Conservation (phyloP, 2,113 vertebrate genomes). For the Lycaon pictus region DNA sequence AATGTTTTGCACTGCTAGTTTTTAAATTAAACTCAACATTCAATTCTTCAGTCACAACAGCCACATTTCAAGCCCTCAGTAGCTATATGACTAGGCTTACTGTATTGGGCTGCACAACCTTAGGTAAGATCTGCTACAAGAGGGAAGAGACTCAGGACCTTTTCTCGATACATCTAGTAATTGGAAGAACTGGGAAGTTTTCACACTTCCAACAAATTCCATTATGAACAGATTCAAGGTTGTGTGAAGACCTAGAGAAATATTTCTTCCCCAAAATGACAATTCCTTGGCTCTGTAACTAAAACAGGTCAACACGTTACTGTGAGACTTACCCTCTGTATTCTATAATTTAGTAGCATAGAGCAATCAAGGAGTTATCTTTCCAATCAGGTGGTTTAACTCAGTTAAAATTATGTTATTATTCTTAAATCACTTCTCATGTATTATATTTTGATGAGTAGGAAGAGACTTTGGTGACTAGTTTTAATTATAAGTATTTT, state of each 20-base stretch:
- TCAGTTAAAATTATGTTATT: conserved; percentile 48
- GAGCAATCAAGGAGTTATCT: conserved; percentile 6
- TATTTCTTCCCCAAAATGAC: conserved; percentile 41
- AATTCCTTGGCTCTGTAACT: conserved; percentile 22
- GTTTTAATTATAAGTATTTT: conserved; percentile 33
- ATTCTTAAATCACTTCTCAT: conserved; percentile 49
- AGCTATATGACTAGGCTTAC: not conserved
- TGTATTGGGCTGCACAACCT: not conserved
- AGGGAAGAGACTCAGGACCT: not conserved
- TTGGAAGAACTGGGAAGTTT: conserved; percentile 1
- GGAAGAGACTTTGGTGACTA: conserved; percentile 17
- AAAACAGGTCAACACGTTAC: conserved; percentile 15
- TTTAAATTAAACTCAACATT: conserved; percentile 42
- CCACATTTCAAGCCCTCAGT: not conserved
- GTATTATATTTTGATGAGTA: conserved; percentile 18
- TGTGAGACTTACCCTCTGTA: not conserved
- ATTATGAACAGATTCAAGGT: conserved; percentile 27
- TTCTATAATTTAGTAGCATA: conserved; percentile 33
- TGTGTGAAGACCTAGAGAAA: conserved; percentile 41
- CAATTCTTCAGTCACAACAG: not conserved
- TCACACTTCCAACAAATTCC: conserved; percentile 34
- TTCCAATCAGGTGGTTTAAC: conserved; percentile 33
- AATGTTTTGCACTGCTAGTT: not conserved
- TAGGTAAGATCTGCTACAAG: not conserved
- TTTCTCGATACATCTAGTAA: not conserved